Evolutionary conservation across 2,888 invertebrate genomes (phyloP).

Genomic region (Sphaeridia pumilis): DNA sequence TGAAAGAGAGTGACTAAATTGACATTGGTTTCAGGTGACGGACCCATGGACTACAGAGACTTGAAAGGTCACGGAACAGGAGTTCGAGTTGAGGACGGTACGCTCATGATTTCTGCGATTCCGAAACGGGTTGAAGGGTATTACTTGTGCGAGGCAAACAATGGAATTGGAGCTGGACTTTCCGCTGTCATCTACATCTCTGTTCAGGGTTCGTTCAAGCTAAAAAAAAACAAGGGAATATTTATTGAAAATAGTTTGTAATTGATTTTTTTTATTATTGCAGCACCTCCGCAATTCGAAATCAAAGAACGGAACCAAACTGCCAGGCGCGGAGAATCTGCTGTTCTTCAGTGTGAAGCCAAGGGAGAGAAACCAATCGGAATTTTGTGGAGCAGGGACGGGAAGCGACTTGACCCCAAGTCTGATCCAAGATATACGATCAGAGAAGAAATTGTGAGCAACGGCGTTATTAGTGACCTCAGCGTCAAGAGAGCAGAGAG

Average conservation of each 20-base stretch:
- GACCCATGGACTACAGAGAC: constrained; percentile 86
- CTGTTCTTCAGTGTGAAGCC: constrained; percentile 72
- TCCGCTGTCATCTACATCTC: constrained; percentile 88
- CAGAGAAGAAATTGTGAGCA: constrained; percentile 70
- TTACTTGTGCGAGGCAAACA: constrained; percentile 89
- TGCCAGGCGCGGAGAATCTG: constrained; percentile 76
- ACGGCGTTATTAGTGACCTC: constrained; percentile 75
- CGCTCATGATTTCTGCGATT: constrained; percentile 75
- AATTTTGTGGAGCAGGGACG: constrained; percentile 89
- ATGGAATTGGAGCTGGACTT: constrained; percentile 87
- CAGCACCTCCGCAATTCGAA: constrained; percentile 85
- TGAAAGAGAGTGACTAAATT: too few species aligned
- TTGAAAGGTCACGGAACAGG: constrained; percentile 79
- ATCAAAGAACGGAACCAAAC: constrained; percentile 85
- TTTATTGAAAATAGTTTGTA: too few species aligned
- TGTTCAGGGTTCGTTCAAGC: constrained; percentile 61
- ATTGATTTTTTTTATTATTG: constrained; percentile 1
- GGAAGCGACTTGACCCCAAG: constrained; percentile 79
- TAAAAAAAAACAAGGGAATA: constrained; percentile 1
- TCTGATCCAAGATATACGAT: constrained; percentile 51
- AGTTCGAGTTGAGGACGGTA: constrained; percentile 88
- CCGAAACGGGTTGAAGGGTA: constrained; percentile 79
- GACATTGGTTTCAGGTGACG: constrained; percentile 67
- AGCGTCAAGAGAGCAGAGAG: constrained; percentile 82
- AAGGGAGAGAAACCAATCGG: constrained; percentile 79